Percentiles rank a stretch among this genome's conserved stretches.
Conservation (phyloP, 2,888 invertebrate species). For the Papilio protenor region DNA sequence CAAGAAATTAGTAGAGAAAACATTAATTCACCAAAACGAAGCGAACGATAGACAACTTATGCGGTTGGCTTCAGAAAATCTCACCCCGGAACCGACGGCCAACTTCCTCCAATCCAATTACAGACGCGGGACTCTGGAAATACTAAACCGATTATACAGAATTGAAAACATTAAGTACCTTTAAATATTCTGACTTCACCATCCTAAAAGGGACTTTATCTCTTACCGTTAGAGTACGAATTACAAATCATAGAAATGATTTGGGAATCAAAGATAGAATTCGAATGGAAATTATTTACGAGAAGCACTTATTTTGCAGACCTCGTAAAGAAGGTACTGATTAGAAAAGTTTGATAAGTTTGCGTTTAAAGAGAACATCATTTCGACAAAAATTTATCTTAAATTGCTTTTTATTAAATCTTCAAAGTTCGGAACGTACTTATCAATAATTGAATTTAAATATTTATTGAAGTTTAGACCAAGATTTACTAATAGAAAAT, state of each 20-base stretch:
- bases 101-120: slow-evolving; percentile 81
- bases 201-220: slow-evolving; percentile 68
- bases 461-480: not conserved
- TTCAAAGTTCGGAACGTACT: slow-evolving; percentile 47
- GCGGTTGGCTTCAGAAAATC: slow-evolving; percentile 69
- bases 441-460: slow-evolving; percentile 1
- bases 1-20: slow-evolving; percentile 1
- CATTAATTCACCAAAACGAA: slow-evolving; percentile 50
- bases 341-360: slow-evolving; percentile 80
- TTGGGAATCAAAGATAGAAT: slow-evolving; percentile 79
- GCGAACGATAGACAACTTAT: slow-evolving; percentile 63
- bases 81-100: slow-evolving; percentile 62
- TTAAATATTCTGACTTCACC: slow-evolving; percentile 67
- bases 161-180: slow-evolving; percentile 84
- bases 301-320: slow-evolving; percentile 74
- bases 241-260: slow-evolving; percentile 57
- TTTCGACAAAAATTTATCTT: slow-evolving; percentile 62
- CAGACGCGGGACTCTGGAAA: slow-evolving; percentile 80
- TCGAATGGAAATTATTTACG: slow-evolving; percentile 78
- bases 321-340: slow-evolving; percentile 70
- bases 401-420: slow-evolving; percentile 63
- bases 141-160: slow-evolving; percentile 84
- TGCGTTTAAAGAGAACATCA: slow-evolving; percentile 67
- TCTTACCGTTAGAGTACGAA: slow-evolving; percentile 59
- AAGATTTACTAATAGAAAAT: no score